phyloP scores from a whole-genome alignment of 2,113 vertebrate genomes.

The Oryzias woworae region DNA sequence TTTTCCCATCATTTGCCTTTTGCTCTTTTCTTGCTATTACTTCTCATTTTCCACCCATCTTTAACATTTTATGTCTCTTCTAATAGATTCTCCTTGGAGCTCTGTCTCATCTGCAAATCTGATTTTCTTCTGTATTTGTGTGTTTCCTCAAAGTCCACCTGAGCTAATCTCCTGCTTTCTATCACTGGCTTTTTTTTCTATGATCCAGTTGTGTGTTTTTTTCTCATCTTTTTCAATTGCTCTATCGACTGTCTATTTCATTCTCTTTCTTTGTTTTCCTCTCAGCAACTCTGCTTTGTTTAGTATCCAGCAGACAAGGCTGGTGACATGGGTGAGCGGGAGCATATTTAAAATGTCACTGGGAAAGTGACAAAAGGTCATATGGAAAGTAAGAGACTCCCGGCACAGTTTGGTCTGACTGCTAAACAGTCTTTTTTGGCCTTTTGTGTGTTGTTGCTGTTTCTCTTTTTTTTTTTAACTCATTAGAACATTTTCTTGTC shows the following conservation, averaged over 20 bases:
- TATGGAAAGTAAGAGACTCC: conserved; percentile 75
- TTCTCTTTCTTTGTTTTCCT: conserved; percentile 43
- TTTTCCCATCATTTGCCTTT: conserved; percentile 35
- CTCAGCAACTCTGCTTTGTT: conserved; percentile 59
- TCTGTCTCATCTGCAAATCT: not conserved
- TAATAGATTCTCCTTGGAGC: conserved; percentile 5
- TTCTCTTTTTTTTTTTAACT: not conserved
- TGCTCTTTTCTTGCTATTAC: conserved; percentile 26
- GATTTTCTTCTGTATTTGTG: conserved; percentile 11
- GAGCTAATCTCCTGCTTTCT: conserved; percentile 5
- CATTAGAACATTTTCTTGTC: too few species aligned
- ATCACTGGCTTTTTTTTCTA: conserved; percentile 2
- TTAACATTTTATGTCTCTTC: conserved; percentile 23
- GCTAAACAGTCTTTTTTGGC: conserved; percentile 64
- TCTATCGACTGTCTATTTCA: conserved; percentile 24
- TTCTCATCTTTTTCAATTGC: conserved; percentile 33
- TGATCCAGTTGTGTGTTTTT: conserved; percentile 42
- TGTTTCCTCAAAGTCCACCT: not conserved
- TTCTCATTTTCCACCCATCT: not conserved
- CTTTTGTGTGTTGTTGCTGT: conserved; percentile 12
- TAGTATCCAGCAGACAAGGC: conserved; percentile 65
- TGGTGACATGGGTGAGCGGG: conserved; percentile 71
- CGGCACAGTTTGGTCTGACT: conserved; percentile 70
- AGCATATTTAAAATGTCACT: conserved; percentile 80
- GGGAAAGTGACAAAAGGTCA: conserved; percentile 79